Evolutionary conservation across 2,797 vertebrate species (phyloP).

Genomic region (Gymnocypris eckloni): DNA sequence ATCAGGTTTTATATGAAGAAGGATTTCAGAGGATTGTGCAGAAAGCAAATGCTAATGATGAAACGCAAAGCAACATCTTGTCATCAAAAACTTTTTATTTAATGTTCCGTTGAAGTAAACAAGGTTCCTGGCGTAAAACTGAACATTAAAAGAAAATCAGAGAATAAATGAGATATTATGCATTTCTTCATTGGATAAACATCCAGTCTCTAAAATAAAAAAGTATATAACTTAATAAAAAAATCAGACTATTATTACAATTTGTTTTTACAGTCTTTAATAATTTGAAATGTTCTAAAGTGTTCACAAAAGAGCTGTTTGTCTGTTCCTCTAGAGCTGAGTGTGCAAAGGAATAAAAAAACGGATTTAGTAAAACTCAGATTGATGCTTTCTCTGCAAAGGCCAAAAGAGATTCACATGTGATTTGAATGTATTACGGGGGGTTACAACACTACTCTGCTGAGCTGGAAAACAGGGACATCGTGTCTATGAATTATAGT

Average conservation of each 20-base stretch:
- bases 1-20: constrained; percentile 8
- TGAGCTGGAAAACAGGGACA: constrained; percentile 2
- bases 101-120: constrained; percentile 79
- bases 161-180: constrained; percentile 81
- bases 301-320: constrained; percentile 65
- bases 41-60: constrained; percentile 38
- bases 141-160: constrained; percentile 72
- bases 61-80: constrained; percentile 57
- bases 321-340: constrained; percentile 63
- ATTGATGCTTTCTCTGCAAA: constrained; percentile 18
- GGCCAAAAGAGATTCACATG: constrained; percentile 27
- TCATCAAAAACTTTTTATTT: constrained; percentile 77
- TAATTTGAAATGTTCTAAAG: constrained; percentile 80
- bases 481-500: neutral
- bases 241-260: constrained; percentile 74
- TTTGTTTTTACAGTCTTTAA: constrained; percentile 76
- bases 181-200: constrained; percentile 85
- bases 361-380: constrained; percentile 45
- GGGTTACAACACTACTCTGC: neutral
- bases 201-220: constrained; percentile 83
- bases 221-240: constrained; percentile 82
- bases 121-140: constrained; percentile 72
- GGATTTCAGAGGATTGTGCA: neutral
- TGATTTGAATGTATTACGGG: neutral
- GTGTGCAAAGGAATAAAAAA: constrained; percentile 61